phyloP scores from a whole-genome alignment of 2,888 invertebrate species.

The Nomada hirtipes region DNA sequence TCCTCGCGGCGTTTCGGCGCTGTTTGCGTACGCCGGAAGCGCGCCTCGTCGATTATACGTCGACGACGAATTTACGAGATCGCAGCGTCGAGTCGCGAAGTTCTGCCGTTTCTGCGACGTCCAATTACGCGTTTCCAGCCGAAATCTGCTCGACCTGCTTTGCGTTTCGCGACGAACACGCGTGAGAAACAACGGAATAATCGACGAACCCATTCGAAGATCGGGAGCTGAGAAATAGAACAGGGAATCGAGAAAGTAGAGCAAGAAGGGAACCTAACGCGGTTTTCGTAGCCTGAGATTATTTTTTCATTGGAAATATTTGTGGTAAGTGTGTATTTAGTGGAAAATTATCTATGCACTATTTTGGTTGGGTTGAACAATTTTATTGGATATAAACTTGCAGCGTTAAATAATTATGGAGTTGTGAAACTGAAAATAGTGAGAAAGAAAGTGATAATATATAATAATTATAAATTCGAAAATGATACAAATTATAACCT shows the following conservation, averaged over 20 bases:
- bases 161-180: conserved; percentile 6
- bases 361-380: too few species aligned
- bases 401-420: too few species aligned
- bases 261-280: not conserved
- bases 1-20: conserved; percentile 47
- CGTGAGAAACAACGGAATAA: conserved; percentile 27
- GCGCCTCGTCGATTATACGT: conserved; percentile 56
- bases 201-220: conserved; percentile 11
- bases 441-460: too few species aligned
- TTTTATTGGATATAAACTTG: too few species aligned
- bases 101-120: conserved; percentile 8
- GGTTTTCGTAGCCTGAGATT: too few species aligned
- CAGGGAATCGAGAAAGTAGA: not conserved
- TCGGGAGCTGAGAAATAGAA: not conserved
- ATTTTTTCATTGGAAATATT: too few species aligned
- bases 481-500: too few species aligned
- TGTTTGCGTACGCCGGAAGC: conserved; percentile 55
- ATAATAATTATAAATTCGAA: too few species aligned
- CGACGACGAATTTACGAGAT: conserved; percentile 59
- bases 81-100: not conserved
- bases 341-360: too few species aligned
- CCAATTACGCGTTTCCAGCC: conserved; percentile 5
- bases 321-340: too few species aligned
- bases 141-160: not conserved
- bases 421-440: too few species aligned